Evolutionary conservation across 2,113 vertebrate genomes (phyloP), one percentile per base, ranked within the genome.

Genomic region (Lasiurus cinereus): DNA sequence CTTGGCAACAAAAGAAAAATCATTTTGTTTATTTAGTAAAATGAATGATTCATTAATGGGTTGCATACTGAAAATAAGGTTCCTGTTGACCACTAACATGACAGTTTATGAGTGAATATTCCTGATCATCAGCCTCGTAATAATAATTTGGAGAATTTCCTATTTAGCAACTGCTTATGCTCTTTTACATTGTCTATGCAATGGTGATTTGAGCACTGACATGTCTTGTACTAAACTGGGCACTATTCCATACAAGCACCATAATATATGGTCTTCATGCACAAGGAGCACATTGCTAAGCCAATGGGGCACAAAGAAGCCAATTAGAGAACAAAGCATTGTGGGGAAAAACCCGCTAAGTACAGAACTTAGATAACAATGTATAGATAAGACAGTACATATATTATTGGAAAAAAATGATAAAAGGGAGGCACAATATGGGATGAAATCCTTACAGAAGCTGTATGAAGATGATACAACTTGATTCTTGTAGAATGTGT

Each of bases 31-130:
- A 22, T 91, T 83, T 66, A 22, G 11, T 27, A 46, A 79, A 88
- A 88, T 72, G 31, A 93, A 66, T 73, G 43, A 90, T 15, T 56
- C 24, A 36, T 50, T 36, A 6, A 77, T 78, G 1, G 14, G 22
- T 67, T 79, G 66, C 27, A 91, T 46, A 33, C 16, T 72, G 83
- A 91, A 93, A 86, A 90, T 31, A 67, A 43, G 24, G 46, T 88
- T 84, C 18, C 39, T 74, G 7, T 78, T 82, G 13, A 87, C 22
- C 16, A 94, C 54, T 46, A 52, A 46, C 0, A 0, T 67, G 56
- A 54, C 15, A 69, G 21, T 70, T 82, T 70, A 69, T n/a, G 46
- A 33, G 13, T 62, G 67, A 21, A 24, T 43, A 87, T 43, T 39
- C 33, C 14, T 74, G 18, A 83, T 54, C 31, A 88, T 74, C 72